These are phyloP conservation scores for Drosophila mimetica DNA, from an alignment of 2,888 invertebrate genomes.

Conservation along the genomic window DNA sequence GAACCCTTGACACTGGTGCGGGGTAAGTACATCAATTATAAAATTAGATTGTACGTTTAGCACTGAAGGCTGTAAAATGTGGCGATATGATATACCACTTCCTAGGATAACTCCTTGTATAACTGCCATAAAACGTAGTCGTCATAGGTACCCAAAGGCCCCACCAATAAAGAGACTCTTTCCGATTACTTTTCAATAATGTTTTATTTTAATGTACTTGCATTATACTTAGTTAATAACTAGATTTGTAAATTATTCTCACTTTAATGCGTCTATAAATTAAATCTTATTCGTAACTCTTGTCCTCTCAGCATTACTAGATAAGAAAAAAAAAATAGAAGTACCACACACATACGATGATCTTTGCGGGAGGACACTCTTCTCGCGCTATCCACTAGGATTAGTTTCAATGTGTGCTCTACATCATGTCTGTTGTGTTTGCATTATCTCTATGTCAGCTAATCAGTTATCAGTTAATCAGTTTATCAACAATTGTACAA, in stretches of 20 bases:
- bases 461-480: constrained; percentile 28
- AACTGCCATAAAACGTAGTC: no score
- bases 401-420: constrained; percentile 52
- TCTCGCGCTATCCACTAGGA: constrained; percentile 46
- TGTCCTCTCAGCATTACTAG: constrained; percentile 71
- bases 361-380: constrained; percentile 22
- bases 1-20: constrained; percentile 2
- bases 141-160: no score
- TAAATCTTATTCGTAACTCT: constrained; percentile 70
- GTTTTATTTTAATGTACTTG: constrained; percentile 72
- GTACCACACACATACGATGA: constrained; percentile 39
- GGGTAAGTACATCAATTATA: constrained; percentile 5
- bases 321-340: constrained; percentile 53
- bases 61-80: not conserved
- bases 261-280: constrained; percentile 78
- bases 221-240: constrained; percentile 68
- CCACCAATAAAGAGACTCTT: not conserved
- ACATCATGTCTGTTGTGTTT: constrained; percentile 43
- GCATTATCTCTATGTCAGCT: constrained; percentile 26
- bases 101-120: not conserved
- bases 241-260: constrained; percentile 75
- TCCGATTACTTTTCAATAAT: constrained; percentile 53
- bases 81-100: not conserved
- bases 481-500: constrained; percentile 70
- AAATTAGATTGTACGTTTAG: constrained; percentile 1